Conservation (phyloP, 2,797 vertebrate genomes). For the Anabacerthia variegaticeps region DNA sequence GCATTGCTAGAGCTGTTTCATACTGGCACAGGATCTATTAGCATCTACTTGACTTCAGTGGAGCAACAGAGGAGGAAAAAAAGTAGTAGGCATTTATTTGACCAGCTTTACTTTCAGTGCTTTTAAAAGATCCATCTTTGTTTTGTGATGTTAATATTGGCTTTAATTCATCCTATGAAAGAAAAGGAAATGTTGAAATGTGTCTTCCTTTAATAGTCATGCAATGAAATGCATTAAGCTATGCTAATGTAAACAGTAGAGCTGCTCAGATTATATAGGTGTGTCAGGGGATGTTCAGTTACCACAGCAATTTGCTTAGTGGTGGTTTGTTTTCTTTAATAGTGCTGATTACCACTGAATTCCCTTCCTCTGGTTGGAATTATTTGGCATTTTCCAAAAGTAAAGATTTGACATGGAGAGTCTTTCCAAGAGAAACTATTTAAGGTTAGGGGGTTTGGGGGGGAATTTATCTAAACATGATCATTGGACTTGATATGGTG, state of each 20-base stretch:
- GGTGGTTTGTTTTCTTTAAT: not conserved
- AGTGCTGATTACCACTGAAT: not conserved
- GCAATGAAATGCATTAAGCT: not conserved
- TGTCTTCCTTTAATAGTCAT: not conserved
- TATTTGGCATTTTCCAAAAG: not conserved
- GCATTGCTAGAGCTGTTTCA: not conserved
- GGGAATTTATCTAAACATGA: not conserved
- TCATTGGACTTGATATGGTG: not conserved
- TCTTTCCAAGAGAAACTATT: not conserved
- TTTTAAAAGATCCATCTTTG: not conserved
- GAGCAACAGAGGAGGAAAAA: not conserved
- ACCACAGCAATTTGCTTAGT: not conserved
- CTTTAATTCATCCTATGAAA: not conserved
- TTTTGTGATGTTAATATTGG: not conserved
- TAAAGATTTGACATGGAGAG: not conserved
- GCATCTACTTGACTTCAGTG: not conserved
- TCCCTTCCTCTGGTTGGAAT: not conserved
- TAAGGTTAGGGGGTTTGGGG: not conserved
- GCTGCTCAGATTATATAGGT: not conserved
- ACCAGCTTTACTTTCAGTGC: not conserved
- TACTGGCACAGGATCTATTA: not conserved
- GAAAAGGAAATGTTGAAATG: not conserved
- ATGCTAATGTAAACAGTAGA: not conserved
- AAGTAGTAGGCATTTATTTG: not conserved
- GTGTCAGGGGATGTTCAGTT: not conserved